Base-by-base conservation (phyloP, 2,797 vertebrate species). In the Labroides dimidiatus region DNA sequence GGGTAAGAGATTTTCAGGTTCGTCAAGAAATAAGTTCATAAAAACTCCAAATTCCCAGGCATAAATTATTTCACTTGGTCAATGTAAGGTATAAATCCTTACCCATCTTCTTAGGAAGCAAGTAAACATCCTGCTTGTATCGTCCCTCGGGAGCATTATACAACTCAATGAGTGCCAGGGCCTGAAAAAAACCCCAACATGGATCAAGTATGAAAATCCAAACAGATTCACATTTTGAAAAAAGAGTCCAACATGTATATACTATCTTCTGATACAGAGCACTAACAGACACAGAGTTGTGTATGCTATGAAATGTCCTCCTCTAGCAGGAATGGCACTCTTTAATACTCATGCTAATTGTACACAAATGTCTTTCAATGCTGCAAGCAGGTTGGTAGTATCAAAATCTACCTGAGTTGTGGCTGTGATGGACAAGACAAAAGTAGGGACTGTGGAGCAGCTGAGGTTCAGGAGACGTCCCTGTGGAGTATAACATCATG, bases 21-120 rank as follows among this genome's bases (percentile, higher is more conserved):
- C 12, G 3, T 72, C 11, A 33, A 33, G 37, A 39, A 13, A 13
- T 39, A 14, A 2, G 37, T 13, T 39, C 13, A 39, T 3, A 39
- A 2, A 2, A 36, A 12, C 36, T 36, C 36, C 36, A 36, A 36
- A 36, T 3, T 12, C 36, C 36, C 11, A 27, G 37, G 37, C 37
- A 39, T 39, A 14, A 39, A 39, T 14, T 13, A 39, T 33, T 33
- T 33, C 30, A 33, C 8, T 33, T 6, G 30, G 30, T 33, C 30
- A 33, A 33, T 33, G 30, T 33, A 33, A 4, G 30, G 23, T 17
- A 17, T 21, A 39, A 24, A 51, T 69, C 33, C 95, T 95, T 84
- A 98, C 97, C 97, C 97, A 98, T 98, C 87, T 98, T 98, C 88
- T 98, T 98, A 8, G 97, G 97, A 84, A 98, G 94, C 87, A 98